Base-by-base conservation (phyloP, 2,888 invertebrate genomes). In the Metallyticus violacea region DNA sequence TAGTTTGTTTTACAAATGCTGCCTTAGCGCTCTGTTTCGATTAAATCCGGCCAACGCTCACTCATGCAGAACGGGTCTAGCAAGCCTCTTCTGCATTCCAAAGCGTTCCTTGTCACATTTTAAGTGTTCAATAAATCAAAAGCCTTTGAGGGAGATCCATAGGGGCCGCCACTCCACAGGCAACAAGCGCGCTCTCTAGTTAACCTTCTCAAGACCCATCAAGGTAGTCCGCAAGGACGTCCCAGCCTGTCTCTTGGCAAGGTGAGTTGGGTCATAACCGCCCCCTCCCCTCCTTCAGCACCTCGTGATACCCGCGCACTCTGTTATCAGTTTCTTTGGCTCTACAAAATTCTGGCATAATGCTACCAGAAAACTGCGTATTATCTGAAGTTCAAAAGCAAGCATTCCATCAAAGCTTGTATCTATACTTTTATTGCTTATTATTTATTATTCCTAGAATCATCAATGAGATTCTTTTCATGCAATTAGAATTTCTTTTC, bases 181-280 rank as follows among this genome's bases (percentile, higher is more conserved):
- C n/a, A n/a, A n/a, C n/a, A n/a, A n/a, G 25, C 85, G 26, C 30
- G 25, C 77, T 27, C 79, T 82, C 78, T 40, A 9, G 82, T 30
- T 83, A 77, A 62, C 82, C 83, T 83, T 83, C 86, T 83, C 86
- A 62, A 78, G 77, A 79, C 82, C 78, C 81, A 62, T 29, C 86
- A 86, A 86, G 86, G 86, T 86, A 86, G 86, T 26, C 86, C 40
- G 86, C 86, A 86, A 86, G 86, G 86, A 86, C 86, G 86, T 77
- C 77, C 22, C 77, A 30, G 40, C 26, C 77, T 76, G 86, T 77
- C 86, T 26, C 77, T n/a, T 77, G 79, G 81, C 82, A 82, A 82
- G 82, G 82, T 76, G 82, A 82, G 82, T 82, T 82, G 82, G 82
- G 82, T 82, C 82, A 27, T 76, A 82, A 62, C 40, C 40, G 40